Evolutionary conservation across 2,797 vertebrate genomes (phyloP), one percentile per base, ranked within the genome.

Genomic region (Parambassis ranga): DNA sequence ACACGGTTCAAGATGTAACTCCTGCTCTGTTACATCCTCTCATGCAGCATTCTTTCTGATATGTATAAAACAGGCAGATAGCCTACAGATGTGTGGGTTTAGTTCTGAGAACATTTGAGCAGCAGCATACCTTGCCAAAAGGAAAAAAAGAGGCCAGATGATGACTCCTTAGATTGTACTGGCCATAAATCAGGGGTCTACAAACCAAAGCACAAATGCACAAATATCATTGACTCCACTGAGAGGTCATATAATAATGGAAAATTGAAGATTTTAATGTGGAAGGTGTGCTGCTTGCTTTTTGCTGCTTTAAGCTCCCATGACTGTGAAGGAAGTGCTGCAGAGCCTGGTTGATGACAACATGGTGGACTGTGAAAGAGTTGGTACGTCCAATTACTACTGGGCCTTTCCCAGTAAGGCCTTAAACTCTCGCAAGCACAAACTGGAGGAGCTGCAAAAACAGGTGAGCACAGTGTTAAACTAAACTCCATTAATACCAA

Each of bases 391-490:
- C 15, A 99, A 98, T 92, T 98, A 99, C 81, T 99, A 95, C 77
- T 99, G 97, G 98, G 93, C 96, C 63, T 99, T 99, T 81, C 98
- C 97, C 64, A 98, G 96, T 86, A 99, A 99, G 89, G 95, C 95
- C 65, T 83, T 98, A 62, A 89, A 98, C 6, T 68, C 90, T 48
- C 93, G 94, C 52, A 94, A 95, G 60, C 86, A 79, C 57, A 96
- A 93, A 81, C 71, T 97, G 82, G 93, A 95, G 58, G 91, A 92
- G 36, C 57, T 99, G 70, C 86, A 96, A 35, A 93, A 87, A 72
- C 95, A 97, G 95, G 97, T 99, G 90, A 92, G 65, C 2, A 4
- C 44, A 10, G 37, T 11, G 50, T 42, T 15, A 6, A 19, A 58
- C 3, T 27, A 8, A n/a, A 24, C 8, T 9, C 13, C 27, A 18